Conservation (phyloP, 2,888 invertebrate species). For the Andrena marginata region DNA sequence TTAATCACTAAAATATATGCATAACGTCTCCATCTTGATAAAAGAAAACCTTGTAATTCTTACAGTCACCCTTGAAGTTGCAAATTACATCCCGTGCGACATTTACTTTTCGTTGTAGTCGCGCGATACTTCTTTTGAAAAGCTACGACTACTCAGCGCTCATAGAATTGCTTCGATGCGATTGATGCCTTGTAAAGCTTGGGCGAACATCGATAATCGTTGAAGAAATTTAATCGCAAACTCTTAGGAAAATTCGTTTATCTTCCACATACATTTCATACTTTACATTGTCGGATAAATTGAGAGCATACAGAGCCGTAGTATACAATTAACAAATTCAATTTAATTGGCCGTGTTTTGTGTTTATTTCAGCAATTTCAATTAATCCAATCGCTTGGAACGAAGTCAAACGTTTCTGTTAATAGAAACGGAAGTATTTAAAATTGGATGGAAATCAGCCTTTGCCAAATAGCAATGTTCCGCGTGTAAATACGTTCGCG, state of each 20-base stretch:
- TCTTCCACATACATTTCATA: slow-evolving; percentile 13
- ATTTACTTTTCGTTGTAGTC: slow-evolving; percentile 8
- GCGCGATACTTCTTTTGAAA: neutral
- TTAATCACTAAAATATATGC: slow-evolving; percentile 66
- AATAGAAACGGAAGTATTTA: slow-evolving; percentile 37
- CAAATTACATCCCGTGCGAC: slow-evolving; percentile 3
- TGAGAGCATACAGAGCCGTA: neutral
- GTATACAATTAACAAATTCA: slow-evolving; percentile 11
- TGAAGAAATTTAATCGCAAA: neutral
- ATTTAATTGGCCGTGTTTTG: slow-evolving; percentile 13
- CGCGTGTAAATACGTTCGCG: slow-evolving; percentile 13
- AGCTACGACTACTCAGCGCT: neutral
- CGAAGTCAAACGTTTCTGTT: slow-evolving; percentile 32
- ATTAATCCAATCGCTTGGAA: slow-evolving; percentile 35
- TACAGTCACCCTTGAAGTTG: slow-evolving; percentile 28
- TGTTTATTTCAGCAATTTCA: slow-evolving; percentile 4
- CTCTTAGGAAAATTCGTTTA: slow-evolving; percentile 1
- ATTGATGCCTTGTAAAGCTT: slow-evolving; percentile 1
- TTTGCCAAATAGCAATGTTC: slow-evolving; percentile 44
- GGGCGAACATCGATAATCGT: neutral
- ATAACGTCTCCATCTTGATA: slow-evolving; percentile 61
- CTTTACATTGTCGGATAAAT: slow-evolving; percentile 21
- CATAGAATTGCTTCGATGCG: neutral
- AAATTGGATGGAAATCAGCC: slow-evolving; percentile 38
- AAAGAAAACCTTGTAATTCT: slow-evolving; percentile 48